phyloP scores from a whole-genome alignment of 2,888 invertebrate species.

The Nomada fabriciana region DNA sequence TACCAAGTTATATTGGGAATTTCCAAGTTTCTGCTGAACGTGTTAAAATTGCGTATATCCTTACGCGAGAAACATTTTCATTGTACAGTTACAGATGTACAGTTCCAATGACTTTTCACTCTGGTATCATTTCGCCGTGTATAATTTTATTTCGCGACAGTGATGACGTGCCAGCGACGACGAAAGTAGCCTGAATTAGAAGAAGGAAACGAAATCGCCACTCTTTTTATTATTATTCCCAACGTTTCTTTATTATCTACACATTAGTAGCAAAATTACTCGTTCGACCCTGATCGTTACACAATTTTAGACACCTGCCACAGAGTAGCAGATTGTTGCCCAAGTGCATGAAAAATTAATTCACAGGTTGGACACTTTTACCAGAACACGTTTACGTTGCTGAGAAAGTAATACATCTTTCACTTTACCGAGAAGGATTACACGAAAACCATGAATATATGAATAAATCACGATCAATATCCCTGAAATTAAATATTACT shows the following conservation, averaged over 20 bases:
- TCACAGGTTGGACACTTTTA: too few species aligned
- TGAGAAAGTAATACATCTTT: too few species aligned
- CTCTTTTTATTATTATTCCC: too few species aligned
- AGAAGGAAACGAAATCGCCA: too few species aligned
- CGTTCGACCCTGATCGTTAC: too few species aligned
- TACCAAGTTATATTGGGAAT: conserved; percentile 9
- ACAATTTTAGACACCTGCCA: too few species aligned
- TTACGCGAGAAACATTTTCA: not conserved
- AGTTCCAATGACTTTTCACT: not conserved
- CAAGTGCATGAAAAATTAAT: too few species aligned
- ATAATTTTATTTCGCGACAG: not conserved
- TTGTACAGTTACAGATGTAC: not conserved
- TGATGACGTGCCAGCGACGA: not conserved
- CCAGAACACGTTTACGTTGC: too few species aligned
- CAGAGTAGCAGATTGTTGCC: too few species aligned
- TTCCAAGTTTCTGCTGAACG: not conserved
- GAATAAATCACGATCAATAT: not conserved
- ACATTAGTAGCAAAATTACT: too few species aligned
- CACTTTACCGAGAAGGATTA: too few species aligned
- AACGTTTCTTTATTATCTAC: too few species aligned
- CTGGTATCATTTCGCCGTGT: not conserved
- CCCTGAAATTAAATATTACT: not conserved
- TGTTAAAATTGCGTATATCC: not conserved
- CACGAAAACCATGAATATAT: not conserved
- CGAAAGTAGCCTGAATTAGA: not conserved